These are phyloP conservation scores for Cryptocephalus primarius DNA, from an alignment of 2,888 invertebrate genomes.

Conservation along the genomic window DNA sequence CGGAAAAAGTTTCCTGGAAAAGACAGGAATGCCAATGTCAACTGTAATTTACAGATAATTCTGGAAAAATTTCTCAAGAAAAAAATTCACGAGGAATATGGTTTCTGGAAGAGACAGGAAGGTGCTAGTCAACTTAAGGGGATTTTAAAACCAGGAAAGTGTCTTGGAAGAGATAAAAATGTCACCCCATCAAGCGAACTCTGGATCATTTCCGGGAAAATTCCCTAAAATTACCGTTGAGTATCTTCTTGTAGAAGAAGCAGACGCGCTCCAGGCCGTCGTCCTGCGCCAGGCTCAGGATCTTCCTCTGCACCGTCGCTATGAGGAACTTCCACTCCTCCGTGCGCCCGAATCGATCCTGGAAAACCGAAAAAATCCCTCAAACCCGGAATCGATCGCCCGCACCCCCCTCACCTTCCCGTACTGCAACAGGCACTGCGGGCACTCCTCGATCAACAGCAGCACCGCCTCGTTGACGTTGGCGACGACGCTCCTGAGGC, in stretches of 20 bases:
- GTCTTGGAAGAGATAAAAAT: too few species aligned
- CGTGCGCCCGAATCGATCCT: conserved; percentile 36
- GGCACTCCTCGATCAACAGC: conserved; percentile 47
- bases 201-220: too few species aligned
- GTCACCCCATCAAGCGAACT: too few species aligned
- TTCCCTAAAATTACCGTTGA: conserved; percentile 35
- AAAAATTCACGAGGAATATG: too few species aligned
- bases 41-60: too few species aligned
- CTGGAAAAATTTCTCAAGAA: too few species aligned
- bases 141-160: too few species aligned
- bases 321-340: conserved; percentile 39
- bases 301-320: conserved; percentile 33
- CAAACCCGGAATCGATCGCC: too few species aligned
- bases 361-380: conserved; percentile 9
- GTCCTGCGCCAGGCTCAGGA: conserved; percentile 28
- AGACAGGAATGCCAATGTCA: too few species aligned
- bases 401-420: conserved; percentile 47
- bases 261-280: conserved; percentile 27
- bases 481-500: conserved; percentile 42
- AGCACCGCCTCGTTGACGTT: conserved; percentile 41
- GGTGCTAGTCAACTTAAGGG: too few species aligned
- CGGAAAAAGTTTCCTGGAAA: neutral
- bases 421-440: conserved; percentile 51
- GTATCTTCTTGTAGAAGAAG: conserved; percentile 31
- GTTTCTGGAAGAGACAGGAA: too few species aligned